Percentiles rank a stretch among this genome's conserved stretches.
These are phyloP conservation scores for Betta splendens DNA, from an alignment of 2,797 vertebrate genomes.

Conservation along the genomic window DNA sequence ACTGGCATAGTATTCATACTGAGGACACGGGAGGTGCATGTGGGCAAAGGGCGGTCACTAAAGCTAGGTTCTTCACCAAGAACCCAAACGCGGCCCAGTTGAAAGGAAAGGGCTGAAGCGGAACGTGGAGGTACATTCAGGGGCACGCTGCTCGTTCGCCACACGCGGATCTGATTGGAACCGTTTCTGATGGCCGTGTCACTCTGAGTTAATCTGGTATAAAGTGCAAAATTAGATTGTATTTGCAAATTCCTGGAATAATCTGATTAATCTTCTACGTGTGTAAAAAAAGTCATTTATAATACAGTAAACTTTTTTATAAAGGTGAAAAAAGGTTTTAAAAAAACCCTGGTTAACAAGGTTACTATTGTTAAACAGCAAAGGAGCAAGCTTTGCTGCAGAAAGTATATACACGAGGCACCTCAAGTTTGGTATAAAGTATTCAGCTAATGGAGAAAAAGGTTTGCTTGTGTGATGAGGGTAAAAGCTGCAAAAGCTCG, in stretches of 20 bases:
- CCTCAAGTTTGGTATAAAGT: conserved; percentile 84
- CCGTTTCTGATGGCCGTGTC: conserved; percentile 70
- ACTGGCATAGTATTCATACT: conserved; percentile 73
- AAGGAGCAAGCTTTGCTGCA: conserved; percentile 71
- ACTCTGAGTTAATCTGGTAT: conserved; percentile 73
- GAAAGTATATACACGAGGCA: conserved; percentile 85
- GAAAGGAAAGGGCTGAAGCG: conserved; percentile 43
- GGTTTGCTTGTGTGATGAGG: conserved; percentile 41
- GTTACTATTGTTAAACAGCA: conserved; percentile 75
- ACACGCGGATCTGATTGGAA: conserved; percentile 60
- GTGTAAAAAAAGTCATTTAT: conserved; percentile 82
- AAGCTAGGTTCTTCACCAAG: conserved; percentile 65
- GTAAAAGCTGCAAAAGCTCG: conserved; percentile 48
- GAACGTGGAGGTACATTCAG: conserved; percentile 70
- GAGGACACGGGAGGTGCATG: too few relatives aligned
- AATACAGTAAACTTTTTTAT: conserved; percentile 78
- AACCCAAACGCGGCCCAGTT: conserved; percentile 68
- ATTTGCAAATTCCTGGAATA: conserved; percentile 86
- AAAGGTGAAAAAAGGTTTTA: conserved; percentile 75
- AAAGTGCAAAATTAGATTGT: conserved; percentile 88
- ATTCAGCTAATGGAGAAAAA: conserved; percentile 66
- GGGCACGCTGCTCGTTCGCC: conserved; percentile 38
- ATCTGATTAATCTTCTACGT: conserved; percentile 68
- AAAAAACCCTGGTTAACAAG: conserved; percentile 80
- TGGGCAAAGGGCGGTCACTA: conserved; percentile 41